Evolutionary conservation across 2,797 vertebrate genomes (phyloP).

Genomic region (Sebastes minor): DNA sequence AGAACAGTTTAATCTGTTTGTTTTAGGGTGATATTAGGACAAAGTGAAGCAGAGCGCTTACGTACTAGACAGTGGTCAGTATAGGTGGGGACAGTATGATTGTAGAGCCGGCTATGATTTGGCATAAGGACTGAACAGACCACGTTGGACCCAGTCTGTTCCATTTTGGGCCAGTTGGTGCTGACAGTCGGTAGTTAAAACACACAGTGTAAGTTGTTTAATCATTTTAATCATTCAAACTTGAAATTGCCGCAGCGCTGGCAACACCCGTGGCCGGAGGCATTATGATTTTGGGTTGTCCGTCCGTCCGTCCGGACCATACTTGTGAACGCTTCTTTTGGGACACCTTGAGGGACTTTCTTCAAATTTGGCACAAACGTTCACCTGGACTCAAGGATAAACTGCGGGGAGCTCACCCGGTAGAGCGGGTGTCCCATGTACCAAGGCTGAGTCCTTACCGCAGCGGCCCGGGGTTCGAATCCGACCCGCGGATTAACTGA

Average conservation of each 20-base stretch:
- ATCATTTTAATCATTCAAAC: neutral
- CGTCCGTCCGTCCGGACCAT: too few species aligned
- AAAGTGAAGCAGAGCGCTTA: neutral
- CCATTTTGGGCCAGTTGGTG: neutral
- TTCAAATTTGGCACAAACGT: too few species aligned
- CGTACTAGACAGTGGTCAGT: neutral
- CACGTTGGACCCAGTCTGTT: neutral
- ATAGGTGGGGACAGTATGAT: neutral
- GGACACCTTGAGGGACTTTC: too few species aligned
- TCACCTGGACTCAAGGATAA: too few species aligned
- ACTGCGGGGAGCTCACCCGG: too few species aligned
- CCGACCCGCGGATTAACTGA: too few species aligned
- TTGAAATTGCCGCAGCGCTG: neutral
- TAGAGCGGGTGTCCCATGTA: too few species aligned
- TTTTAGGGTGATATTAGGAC: neutral
- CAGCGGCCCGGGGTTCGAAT: too few species aligned
- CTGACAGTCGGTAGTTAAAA: neutral
- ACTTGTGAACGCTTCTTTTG: too few species aligned
- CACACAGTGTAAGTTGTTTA: neutral
- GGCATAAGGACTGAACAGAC: neutral
- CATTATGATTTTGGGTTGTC: too few species aligned
- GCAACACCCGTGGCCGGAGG: too few species aligned
- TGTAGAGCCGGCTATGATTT: neutral
- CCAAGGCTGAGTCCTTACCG: too few species aligned
- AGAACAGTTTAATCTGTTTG: neutral